Conservation (phyloP, 1,140 invertebrate genomes). For the Drosophila littoralis region DNA sequence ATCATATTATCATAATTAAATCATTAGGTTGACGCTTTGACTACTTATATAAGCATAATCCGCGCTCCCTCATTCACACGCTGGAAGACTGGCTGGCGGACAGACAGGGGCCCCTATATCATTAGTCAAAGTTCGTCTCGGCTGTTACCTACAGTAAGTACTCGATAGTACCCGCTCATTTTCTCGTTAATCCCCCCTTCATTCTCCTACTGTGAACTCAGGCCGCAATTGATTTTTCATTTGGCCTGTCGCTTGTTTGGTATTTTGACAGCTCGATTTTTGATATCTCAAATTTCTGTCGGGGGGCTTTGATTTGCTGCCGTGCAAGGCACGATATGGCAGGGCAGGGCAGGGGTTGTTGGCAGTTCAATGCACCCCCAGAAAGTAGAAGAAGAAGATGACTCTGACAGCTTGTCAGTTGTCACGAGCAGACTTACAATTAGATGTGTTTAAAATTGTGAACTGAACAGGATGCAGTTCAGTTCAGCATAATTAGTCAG, state of each 20-base stretch:
- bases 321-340: constrained; percentile 2
- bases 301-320: constrained; percentile 40
- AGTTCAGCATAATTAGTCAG: constrained; percentile 56
- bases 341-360: constrained; percentile 50
- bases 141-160: constrained; percentile 47
- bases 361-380: constrained; percentile 64
- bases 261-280: constrained; percentile 78
- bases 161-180: constrained; percentile 18
- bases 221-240: constrained; percentile 69
- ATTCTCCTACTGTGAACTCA: constrained; percentile 7
- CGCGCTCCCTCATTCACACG: constrained; percentile 36
- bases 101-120: constrained; percentile 60
- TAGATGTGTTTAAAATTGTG: constrained; percentile 30
- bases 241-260: constrained; percentile 46
- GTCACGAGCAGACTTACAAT: constrained; percentile 58
- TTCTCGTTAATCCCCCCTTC: neutral
- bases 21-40: constrained; percentile 64
- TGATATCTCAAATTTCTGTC: constrained; percentile 73
- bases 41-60: constrained; percentile 27
- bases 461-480: constrained; percentile 11
- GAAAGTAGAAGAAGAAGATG: constrained; percentile 3
- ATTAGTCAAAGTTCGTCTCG: constrained; percentile 62
- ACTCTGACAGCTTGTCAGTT: constrained; percentile 60
- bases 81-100: constrained; percentile 1
- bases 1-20: constrained; percentile 78